phyloP scores from a whole-genome alignment of 2,113 vertebrate genomes.

The Microcebus jonahi region DNA sequence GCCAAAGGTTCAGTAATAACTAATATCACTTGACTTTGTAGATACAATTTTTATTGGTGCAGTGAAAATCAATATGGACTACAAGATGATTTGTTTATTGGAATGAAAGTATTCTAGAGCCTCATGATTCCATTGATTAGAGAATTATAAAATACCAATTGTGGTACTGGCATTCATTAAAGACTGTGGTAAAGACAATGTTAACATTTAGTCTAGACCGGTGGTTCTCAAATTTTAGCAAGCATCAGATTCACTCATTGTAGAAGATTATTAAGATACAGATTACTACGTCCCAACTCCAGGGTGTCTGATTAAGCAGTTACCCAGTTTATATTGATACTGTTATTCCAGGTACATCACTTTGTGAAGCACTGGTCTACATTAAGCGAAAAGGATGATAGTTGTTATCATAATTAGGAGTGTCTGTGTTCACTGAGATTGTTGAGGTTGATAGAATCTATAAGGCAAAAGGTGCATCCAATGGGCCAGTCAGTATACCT shows the following conservation, averaged over 20 bases:
- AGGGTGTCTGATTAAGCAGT: neutral
- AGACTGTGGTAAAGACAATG: neutral
- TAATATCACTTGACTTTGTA: neutral
- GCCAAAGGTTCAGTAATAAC: neutral
- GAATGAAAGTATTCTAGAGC: neutral
- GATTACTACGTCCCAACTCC: too few relatives aligned
- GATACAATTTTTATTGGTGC: neutral
- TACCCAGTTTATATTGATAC: neutral
- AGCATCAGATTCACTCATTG: neutral
- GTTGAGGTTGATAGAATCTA: neutral
- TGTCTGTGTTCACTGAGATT: neutral
- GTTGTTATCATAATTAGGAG: neutral
- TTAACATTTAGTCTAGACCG: neutral
- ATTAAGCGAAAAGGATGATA: neutral
- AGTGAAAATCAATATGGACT: neutral
- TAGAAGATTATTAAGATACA: neutral
- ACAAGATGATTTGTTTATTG: neutral
- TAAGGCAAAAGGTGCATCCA: neutral
- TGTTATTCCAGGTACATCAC: neutral
- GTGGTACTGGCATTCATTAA: neutral
- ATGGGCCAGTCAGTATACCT: neutral
- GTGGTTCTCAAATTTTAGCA: neutral
- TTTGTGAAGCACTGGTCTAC: neutral
- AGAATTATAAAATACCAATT: neutral
- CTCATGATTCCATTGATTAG: neutral